phyloP scores from a whole-genome alignment of 2,797 vertebrate genomes.

The Siniperca obscura region DNA sequence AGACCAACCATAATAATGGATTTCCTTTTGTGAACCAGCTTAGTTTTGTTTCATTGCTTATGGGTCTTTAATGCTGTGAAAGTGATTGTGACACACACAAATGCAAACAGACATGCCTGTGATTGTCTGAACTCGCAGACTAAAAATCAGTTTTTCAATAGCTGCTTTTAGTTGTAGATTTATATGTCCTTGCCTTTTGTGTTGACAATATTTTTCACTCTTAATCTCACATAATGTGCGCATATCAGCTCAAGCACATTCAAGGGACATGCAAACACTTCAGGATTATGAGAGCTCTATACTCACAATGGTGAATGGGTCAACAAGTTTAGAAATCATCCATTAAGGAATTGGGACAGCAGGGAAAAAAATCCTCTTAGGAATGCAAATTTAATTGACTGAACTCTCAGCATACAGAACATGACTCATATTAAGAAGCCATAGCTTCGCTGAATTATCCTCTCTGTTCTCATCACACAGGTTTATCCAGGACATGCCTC shows the following conservation, averaged over 20 bases:
- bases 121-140: not conserved
- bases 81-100: slow-evolving; percentile 11
- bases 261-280: slow-evolving; percentile 20
- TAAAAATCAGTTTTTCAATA: not conserved
- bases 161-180: not conserved
- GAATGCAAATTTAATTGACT: slow-evolving; percentile 78
- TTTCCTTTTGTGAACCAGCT: slow-evolving; percentile 21
- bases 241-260: slow-evolving; percentile 24
- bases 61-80: slow-evolving; percentile 26
- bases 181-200: slow-evolving; percentile 9
- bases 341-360: slow-evolving; percentile 61
- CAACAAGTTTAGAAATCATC: slow-evolving; percentile 66
- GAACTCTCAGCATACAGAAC: slow-evolving; percentile 68
- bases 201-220: not conserved
- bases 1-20: slow-evolving; percentile 5
- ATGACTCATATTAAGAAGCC: slow-evolving; percentile 77
- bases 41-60: slow-evolving; percentile 25
- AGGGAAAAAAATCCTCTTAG: slow-evolving; percentile 55
- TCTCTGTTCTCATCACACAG: slow-evolving; percentile 31
- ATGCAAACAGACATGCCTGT: slow-evolving; percentile 1
- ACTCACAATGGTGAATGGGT: slow-evolving; percentile 44
- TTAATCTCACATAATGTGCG: slow-evolving; percentile 23
- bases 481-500: slow-evolving; percentile 34
- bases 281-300: slow-evolving; percentile 33
- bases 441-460: slow-evolving; percentile 73